phyloP scores from a whole-genome alignment of 2,888 invertebrate species.

The Trichopria drosophilae region DNA sequence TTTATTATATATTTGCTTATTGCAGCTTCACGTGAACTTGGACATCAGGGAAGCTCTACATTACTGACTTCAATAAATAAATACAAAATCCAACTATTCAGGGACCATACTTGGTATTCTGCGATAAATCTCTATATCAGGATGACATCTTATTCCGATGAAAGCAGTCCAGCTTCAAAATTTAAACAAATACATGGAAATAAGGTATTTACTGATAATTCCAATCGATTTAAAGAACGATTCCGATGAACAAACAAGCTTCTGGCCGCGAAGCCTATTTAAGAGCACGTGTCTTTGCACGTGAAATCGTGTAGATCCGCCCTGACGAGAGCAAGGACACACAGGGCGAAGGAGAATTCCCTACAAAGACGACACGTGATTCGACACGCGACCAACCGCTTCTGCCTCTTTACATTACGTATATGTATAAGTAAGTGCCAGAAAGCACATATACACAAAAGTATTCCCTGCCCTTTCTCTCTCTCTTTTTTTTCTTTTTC shows the following conservation, averaged over 20 bases:
- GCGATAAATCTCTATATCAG: too few relatives aligned
- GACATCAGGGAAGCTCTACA: too few relatives aligned
- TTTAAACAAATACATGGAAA: too few relatives aligned
- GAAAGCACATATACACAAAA: slow-evolving; percentile 28
- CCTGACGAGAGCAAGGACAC: slow-evolving; percentile 28
- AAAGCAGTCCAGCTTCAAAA: too few relatives aligned
- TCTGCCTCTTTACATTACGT: slow-evolving; percentile 22
- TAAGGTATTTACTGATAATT: too few relatives aligned
- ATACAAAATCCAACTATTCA: too few relatives aligned
- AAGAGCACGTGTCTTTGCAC: slow-evolving; percentile 51
- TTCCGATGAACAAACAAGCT: slow-evolving; percentile 44
- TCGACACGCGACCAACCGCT: slow-evolving; percentile 33
- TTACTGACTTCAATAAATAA: too few relatives aligned
- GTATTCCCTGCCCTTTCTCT: slow-evolving; percentile 31
- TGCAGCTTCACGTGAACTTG: too few relatives aligned
- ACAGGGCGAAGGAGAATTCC: slow-evolving; percentile 6
- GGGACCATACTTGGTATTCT: too few relatives aligned
- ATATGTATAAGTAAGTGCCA: slow-evolving; percentile 29
- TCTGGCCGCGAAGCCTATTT: slow-evolving; percentile 53
- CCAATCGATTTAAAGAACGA: background rate
- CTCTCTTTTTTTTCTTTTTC: too few relatives aligned
- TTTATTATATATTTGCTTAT: too few relatives aligned
- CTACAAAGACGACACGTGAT: slow-evolving; percentile 43
- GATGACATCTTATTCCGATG: too few relatives aligned
- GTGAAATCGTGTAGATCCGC: slow-evolving; percentile 43